A percentile compares a stretch with the other conserved stretches of the same genome.
Evolutionary conservation across 2,888 invertebrate species (phyloP).

Genomic region (Andricus curvator): DNA sequence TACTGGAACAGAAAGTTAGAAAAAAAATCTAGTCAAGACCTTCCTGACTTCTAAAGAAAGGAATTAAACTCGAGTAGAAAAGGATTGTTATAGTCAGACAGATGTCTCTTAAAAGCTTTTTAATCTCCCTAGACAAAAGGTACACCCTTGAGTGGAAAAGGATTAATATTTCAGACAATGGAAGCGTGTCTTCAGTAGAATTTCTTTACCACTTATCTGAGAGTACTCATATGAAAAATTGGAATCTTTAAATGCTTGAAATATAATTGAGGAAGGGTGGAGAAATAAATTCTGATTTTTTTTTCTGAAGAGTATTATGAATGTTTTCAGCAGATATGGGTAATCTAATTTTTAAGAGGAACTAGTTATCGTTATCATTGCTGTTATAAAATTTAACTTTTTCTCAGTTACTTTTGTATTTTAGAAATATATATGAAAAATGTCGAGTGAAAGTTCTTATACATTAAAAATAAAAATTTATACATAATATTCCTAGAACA

Average conservation of each 20-base stretch:
- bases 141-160: conserved; percentile 16
- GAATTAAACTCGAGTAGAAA: conserved; percentile 24
- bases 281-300: neutral
- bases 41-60: neutral
- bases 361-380: no score
- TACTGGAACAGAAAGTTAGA: neutral
- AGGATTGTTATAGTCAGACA: conserved; percentile 5
- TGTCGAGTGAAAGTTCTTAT: no score
- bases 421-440: no score
- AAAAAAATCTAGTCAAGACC: neutral
- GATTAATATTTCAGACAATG: conserved; percentile 33
- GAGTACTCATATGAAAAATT: neutral
- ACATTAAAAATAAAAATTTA: no score
- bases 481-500: no score
- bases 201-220: conserved; percentile 22
- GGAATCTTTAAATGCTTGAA: neutral
- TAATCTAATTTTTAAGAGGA: no score
- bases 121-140: conserved; percentile 36
- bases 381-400: no score
- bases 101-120: conserved; percentile 30
- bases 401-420: no score
- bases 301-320: no score
- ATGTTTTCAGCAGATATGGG: no score
- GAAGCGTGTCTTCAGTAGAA: neutral
- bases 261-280: neutral